Percentiles rank a stretch among this genome's conserved stretches.
phyloP scores from a whole-genome alignment of 2,888 invertebrate genomes.

The Nomada flava region DNA sequence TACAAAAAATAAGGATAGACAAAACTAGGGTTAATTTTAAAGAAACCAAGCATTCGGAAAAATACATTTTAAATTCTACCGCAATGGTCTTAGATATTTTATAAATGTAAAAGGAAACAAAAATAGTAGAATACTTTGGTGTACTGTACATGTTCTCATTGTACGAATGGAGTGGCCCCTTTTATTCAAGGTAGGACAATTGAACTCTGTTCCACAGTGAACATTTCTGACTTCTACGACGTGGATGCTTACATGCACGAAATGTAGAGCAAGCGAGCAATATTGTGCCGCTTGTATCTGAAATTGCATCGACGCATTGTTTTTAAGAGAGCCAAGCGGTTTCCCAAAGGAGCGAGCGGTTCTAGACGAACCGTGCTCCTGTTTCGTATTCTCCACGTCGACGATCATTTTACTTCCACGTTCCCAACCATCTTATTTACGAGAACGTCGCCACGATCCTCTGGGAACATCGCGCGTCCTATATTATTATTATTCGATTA shows the following conservation, averaged over 20 bases:
- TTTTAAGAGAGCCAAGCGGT: background rate
- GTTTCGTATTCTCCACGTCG: conserved; percentile 17
- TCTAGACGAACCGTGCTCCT: background rate
- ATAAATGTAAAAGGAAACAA: no score
- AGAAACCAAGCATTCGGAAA: no score
- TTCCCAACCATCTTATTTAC: conserved; percentile 35
- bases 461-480: conserved; percentile 15
- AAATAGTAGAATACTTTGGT: no score
- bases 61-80: no score
- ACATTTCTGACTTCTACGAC: background rate
- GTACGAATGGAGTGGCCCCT: background rate
- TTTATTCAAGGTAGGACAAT: background rate
- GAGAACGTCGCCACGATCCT: conserved; percentile 17
- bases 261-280: background rate
- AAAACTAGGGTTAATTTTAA: no score
- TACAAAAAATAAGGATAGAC: no score
- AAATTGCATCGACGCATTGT: conserved; percentile 10
- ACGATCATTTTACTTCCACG: conserved; percentile 11
- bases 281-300: background rate
- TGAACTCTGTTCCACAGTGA: background rate
- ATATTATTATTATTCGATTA: conserved; percentile 54
- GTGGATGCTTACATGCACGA: background rate
- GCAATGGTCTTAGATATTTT: no score
- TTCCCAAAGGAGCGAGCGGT: background rate
- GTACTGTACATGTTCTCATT: no score